Evolutionary conservation across 2,888 invertebrate genomes (phyloP).

Genomic region (Drosophila anomelani): DNA sequence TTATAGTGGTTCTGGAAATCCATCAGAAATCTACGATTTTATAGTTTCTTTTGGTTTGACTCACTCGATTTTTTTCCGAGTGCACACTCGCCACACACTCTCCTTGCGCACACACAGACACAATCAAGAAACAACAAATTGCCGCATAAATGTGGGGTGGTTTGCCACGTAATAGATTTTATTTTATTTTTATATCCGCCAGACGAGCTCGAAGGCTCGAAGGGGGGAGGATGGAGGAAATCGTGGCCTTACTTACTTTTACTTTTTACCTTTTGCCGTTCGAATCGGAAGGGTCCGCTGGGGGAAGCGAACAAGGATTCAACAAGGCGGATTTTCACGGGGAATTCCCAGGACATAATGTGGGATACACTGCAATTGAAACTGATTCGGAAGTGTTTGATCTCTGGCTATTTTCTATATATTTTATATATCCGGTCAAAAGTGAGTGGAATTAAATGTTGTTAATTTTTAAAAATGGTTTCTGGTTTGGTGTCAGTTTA

Average conservation of each 20-base stretch:
- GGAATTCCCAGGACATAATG: conserved; percentile 64
- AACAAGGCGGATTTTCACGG: conserved; percentile 19
- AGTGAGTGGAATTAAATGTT: background rate
- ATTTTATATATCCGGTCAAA: background rate
- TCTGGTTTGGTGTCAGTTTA: background rate
- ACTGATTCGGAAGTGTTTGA: background rate
- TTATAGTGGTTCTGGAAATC: too few relatives aligned
- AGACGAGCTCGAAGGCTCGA: conserved; percentile 25
- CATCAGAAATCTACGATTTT: background rate
- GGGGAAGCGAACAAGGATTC: conserved; percentile 1
- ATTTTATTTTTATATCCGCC: conserved; percentile 79
- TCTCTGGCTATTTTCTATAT: background rate
- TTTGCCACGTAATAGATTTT: conserved; percentile 85
- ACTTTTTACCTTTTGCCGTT: conserved; percentile 66
- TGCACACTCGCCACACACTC: background rate
- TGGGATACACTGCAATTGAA: conserved; percentile 37
- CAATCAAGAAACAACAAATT: conserved; percentile 85
- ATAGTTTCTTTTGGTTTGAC: background rate
- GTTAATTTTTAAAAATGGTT: background rate
- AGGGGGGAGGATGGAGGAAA: background rate
- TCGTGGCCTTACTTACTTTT: conserved; percentile 68
- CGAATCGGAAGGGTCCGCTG: conserved; percentile 6
- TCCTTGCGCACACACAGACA: conserved; percentile 39
- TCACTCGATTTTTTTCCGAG: background rate
- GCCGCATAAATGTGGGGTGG: conserved; percentile 84